These are phyloP conservation scores for Nothobranchius kuhntae DNA, from an alignment of 2,113 vertebrate species.

Conservation along the genomic window DNA sequence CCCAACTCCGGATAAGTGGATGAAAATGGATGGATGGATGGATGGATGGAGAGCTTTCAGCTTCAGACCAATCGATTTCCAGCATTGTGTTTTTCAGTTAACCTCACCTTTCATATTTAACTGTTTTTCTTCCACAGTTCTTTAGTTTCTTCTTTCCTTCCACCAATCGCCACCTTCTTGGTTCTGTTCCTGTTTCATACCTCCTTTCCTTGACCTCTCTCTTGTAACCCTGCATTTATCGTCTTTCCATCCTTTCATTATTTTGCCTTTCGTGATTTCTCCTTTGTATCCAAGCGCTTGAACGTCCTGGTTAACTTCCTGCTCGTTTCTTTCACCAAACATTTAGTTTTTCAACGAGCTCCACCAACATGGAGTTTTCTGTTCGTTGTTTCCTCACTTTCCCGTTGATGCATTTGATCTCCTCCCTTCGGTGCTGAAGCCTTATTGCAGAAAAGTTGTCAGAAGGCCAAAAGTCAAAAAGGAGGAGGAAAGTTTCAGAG, in stretches of 20 bases:
- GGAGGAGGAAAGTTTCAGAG: background rate
- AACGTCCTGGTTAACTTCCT: background rate
- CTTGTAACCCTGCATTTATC: background rate
- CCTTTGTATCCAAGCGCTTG: conserved; percentile 2
- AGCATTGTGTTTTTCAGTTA: too few species aligned
- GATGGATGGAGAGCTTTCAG: too few species aligned
- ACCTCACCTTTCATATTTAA: background rate
- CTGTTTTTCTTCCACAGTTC: background rate
- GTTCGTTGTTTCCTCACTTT: background rate
- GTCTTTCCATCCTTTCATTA: background rate
- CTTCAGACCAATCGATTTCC: too few species aligned
- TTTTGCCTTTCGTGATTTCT: background rate
- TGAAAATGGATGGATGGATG: too few species aligned
- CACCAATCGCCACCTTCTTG: background rate
- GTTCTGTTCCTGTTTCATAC: background rate
- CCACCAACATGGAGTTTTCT: background rate
- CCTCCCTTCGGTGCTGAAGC: conserved; percentile 14
- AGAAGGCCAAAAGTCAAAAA: conserved; percentile 17
- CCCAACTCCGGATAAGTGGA: too few species aligned
- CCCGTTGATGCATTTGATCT: background rate
- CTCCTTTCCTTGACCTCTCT: background rate
- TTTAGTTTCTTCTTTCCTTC: background rate
- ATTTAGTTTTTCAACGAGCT: background rate
- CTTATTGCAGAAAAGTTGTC: conserved; percentile 46
- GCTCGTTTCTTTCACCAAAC: too few species aligned